Conservation (phyloP, 1,140 invertebrate genomes). For the Heterodera carotae region DNA sequence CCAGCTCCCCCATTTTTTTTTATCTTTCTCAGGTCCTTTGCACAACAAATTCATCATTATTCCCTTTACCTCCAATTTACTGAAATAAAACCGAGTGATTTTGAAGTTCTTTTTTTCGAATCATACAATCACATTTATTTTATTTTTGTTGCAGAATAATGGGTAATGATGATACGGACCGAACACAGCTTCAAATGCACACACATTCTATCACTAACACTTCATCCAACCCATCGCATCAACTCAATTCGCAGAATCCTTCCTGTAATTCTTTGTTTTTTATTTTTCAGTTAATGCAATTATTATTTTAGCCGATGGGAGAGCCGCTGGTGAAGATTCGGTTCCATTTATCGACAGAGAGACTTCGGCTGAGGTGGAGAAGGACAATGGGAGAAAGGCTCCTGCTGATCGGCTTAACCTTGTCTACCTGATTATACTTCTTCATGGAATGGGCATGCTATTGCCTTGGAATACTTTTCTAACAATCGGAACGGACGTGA, state of each 20-base stretch:
- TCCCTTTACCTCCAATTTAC: too few relatives aligned
- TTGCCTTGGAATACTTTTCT: slow-evolving; percentile 99
- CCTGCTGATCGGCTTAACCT: slow-evolving; percentile 31
- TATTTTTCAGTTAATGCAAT: too few relatives aligned
- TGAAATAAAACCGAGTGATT: too few relatives aligned
- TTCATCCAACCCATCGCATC: neutral
- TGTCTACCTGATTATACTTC: slow-evolving; percentile 67
- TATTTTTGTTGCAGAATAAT: neutral
- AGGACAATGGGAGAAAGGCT: neutral
- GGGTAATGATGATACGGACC: neutral
- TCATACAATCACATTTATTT: neutral
- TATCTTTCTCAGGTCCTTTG: too few relatives aligned
- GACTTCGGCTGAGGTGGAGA: neutral
- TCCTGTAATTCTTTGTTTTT: too few relatives aligned
- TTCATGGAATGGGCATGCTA: slow-evolving; percentile 92
- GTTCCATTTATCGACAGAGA: slow-evolving; percentile 18
- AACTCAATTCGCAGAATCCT: neutral
- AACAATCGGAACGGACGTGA: slow-evolving; percentile 79
- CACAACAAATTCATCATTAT: too few relatives aligned
- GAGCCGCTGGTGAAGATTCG: slow-evolving; percentile 9
- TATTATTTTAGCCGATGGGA: slow-evolving; percentile 17
- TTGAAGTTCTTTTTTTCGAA: too few relatives aligned
- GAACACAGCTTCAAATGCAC: neutral
- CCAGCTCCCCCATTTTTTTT: too few relatives aligned
- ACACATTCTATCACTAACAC: neutral